Percentiles rank a stretch among this genome's conserved stretches.
Evolutionary conservation across 2,113 vertebrate species (phyloP).

Genomic region (Microcebus tavaratra): DNA sequence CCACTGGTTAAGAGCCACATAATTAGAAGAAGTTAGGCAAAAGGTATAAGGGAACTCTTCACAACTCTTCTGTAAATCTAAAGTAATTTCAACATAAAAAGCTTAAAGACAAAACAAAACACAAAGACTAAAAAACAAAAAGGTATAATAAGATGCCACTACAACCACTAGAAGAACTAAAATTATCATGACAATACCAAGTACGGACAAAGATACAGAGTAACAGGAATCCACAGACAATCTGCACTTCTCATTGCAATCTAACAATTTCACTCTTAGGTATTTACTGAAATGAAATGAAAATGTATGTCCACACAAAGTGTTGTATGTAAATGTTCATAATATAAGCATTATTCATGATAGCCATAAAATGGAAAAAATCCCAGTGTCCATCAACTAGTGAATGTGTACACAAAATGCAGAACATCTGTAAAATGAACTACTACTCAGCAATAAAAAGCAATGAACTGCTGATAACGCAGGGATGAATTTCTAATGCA

Average conservation of each 20-base stretch:
- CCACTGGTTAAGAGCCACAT: background rate
- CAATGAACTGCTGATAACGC: background rate
- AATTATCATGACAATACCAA: background rate
- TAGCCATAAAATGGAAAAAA: background rate
- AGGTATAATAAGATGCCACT: background rate
- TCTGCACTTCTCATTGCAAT: background rate
- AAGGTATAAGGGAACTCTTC: background rate
- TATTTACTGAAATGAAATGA: background rate
- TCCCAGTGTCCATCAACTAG: too few species aligned
- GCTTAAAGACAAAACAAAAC: background rate
- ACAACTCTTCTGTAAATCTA: background rate
- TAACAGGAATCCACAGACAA: background rate
- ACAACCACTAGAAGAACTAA: background rate
- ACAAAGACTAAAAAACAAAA: background rate
- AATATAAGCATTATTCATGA: background rate
- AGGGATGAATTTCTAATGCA: background rate
- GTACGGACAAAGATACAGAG: background rate
- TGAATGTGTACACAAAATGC: background rate
- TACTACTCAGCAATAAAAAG: background rate
- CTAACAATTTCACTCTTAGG: background rate
- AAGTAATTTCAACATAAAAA: background rate
- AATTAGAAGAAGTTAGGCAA: background rate
- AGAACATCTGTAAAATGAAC: accelerated
- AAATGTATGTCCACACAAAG: background rate
- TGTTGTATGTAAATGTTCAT: background rate